A percentile compares a stretch with the other conserved stretches of the same genome.
phyloP scores from a whole-genome alignment of 2,113 vertebrate genomes.

The Cisticola juncidis region DNA sequence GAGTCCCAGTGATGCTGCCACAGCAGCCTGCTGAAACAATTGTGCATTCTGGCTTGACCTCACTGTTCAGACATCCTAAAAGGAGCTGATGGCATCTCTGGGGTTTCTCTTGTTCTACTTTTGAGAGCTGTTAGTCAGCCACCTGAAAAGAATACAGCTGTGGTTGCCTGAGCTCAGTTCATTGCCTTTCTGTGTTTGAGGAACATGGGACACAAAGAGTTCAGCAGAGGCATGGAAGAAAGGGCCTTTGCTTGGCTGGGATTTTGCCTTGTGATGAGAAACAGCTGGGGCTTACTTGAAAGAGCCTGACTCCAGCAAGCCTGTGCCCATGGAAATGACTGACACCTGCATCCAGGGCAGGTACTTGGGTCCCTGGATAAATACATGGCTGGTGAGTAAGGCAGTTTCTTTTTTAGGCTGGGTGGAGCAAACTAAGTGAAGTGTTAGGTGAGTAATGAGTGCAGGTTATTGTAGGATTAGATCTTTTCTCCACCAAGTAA shows the following conservation, averaged over 20 bases:
- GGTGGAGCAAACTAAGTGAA: not conserved
- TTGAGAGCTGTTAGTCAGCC: not conserved
- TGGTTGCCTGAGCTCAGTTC: not conserved
- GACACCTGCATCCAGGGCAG: constrained; percentile 5
- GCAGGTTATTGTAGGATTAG: constrained; percentile 1
- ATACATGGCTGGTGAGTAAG: not conserved
- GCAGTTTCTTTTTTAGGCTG: constrained; percentile 11
- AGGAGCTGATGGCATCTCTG: not conserved
- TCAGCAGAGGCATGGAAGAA: not conserved
- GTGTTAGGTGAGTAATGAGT: constrained; percentile 21
- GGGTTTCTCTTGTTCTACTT: constrained; percentile 21
- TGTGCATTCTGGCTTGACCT: not conserved
- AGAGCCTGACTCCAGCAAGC: not conserved
- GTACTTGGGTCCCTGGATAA: not conserved
- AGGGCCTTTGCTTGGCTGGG: constrained; percentile 18
- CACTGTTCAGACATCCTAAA: not conserved
- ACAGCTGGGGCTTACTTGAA: constrained; percentile 31
- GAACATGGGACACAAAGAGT: not conserved
- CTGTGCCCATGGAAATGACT: constrained; percentile 4
- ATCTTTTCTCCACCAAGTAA: not conserved
- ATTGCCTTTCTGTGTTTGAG: not conserved
- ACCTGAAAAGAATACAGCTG: not conserved
- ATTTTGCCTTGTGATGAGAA: constrained; percentile 29
- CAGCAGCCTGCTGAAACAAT: not conserved
- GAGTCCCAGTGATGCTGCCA: not conserved